Conservation (phyloP, 2,797 vertebrate genomes). For the Picus viridis region DNA sequence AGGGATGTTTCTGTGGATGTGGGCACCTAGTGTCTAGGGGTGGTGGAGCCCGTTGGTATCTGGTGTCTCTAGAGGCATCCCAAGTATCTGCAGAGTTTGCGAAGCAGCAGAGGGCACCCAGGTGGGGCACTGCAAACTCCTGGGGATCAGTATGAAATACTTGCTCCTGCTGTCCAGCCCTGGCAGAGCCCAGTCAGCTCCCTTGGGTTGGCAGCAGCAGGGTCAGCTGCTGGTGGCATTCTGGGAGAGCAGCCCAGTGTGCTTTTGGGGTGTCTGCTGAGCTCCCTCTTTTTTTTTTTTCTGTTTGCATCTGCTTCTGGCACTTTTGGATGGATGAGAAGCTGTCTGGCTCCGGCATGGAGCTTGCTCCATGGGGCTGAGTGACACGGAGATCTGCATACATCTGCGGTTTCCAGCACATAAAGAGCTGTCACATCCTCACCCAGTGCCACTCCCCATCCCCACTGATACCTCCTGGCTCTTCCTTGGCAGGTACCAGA, state of each 20-base stretch:
- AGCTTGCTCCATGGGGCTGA: neutral
- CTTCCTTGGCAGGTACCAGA: slow-evolving; percentile 88
- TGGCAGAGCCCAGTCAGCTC: neutral
- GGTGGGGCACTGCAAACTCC: neutral
- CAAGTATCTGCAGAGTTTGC: neutral
- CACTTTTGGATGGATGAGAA: neutral
- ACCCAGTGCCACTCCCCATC: neutral
- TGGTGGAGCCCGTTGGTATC: neutral
- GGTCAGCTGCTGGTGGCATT: neutral
- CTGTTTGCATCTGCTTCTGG: neutral
- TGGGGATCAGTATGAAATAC: neutral
- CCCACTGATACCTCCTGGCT: neutral
- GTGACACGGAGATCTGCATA: neutral
- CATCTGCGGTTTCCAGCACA: neutral
- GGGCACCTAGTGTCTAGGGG: neutral
- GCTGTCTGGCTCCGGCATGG: neutral
- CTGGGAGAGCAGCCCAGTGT: neutral
- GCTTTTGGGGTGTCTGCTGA: neutral
- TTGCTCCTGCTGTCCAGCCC: neutral
- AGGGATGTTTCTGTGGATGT: neutral
- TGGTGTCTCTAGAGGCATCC: neutral
- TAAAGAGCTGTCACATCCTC: rapidly evolving
- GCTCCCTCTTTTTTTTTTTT: neutral
- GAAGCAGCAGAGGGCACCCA: neutral
- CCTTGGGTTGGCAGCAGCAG: neutral